phyloP scores from a whole-genome alignment of 2,797 vertebrate species.

The Silurus lanzhouensis region DNA sequence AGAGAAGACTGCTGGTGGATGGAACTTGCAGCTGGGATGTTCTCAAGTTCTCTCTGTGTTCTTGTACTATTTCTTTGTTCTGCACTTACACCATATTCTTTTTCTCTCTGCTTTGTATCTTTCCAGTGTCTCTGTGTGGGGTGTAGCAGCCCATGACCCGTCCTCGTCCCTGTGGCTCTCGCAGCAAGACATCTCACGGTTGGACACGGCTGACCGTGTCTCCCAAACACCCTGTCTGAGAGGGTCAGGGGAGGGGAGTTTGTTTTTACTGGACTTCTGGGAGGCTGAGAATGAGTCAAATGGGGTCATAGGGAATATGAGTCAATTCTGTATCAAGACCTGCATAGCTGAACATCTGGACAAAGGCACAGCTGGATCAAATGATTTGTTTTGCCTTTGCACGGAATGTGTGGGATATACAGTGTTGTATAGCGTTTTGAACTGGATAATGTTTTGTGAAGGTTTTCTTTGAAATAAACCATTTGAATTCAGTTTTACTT shows the following conservation, averaged over 20 bases:
- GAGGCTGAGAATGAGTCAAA: constrained; percentile 72
- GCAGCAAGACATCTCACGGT: constrained; percentile 44
- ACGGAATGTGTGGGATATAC: constrained; percentile 3
- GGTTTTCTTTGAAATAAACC: constrained; percentile 14
- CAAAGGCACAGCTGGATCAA: constrained; percentile 31
- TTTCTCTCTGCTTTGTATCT: constrained; percentile 3
- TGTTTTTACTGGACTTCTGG: constrained; percentile 75
- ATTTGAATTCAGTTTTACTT: constrained; percentile 3
- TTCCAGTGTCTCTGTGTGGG: constrained; percentile 16
- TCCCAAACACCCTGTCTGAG: constrained; percentile 73
- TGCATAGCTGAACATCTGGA: constrained; percentile 37
- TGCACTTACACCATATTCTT: neutral
- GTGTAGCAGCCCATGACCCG: constrained; percentile 48
- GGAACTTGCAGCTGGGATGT: constrained; percentile 43
- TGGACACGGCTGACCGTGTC: constrained; percentile 64
- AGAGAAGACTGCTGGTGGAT: constrained; percentile 44
- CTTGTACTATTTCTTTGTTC: constrained; percentile 39
- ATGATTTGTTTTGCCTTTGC: constrained; percentile 16
- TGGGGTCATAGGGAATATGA: constrained; percentile 71
- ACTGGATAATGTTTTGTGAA: constrained; percentile 11
- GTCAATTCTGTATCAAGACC: constrained; percentile 38
- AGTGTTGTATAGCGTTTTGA: neutral
- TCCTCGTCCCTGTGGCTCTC: constrained; percentile 41
- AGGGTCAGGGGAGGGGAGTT: constrained; percentile 60
- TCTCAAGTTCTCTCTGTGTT: constrained; percentile 50